Conservation (phyloP, 2,113 vertebrate genomes). For the Fulmarus glacialis region DNA sequence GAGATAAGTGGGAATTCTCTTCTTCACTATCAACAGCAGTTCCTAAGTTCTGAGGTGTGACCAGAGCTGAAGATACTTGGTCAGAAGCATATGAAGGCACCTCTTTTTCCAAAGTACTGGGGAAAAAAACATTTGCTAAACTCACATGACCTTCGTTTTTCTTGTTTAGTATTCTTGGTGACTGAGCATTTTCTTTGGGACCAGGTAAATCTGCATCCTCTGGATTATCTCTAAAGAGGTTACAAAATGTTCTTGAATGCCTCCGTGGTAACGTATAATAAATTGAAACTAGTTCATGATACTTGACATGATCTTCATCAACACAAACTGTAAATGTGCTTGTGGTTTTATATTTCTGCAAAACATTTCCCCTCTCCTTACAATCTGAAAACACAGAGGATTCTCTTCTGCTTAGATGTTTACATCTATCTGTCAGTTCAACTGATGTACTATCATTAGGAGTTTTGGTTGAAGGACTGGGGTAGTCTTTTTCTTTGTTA, state of each 20-base stretch:
- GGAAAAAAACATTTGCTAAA: not conserved
- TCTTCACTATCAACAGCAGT: not conserved
- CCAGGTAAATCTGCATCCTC: constrained; percentile 36
- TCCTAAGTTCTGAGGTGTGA: not conserved
- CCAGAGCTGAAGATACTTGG: not conserved
- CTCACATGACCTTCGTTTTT: constrained; percentile 6
- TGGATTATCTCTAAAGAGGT: constrained; percentile 63
- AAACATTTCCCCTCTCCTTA: constrained; percentile 28
- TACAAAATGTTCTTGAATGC: constrained; percentile 65
- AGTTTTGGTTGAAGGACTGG: not conserved
- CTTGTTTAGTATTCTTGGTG: not conserved
- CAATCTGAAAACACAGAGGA: constrained; percentile 19
- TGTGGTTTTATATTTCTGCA: constrained; percentile 78
- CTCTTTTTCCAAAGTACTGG: constrained; percentile 31
- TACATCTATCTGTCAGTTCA: not conserved
- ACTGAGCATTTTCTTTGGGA: constrained; percentile 1
- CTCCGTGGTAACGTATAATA: constrained; percentile 80
- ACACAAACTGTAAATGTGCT: constrained; percentile 76
- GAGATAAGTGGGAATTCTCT: not conserved
- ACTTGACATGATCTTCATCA: constrained; percentile 77
- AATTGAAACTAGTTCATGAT: constrained; percentile 78
- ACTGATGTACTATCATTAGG: not conserved
- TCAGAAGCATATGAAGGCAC: not conserved
- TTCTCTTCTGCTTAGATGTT: constrained; percentile 15
- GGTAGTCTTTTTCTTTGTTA: not conserved